Evolutionary conservation across 2,888 invertebrate species (phyloP).

Genomic region (Thereva nobilitata): DNA sequence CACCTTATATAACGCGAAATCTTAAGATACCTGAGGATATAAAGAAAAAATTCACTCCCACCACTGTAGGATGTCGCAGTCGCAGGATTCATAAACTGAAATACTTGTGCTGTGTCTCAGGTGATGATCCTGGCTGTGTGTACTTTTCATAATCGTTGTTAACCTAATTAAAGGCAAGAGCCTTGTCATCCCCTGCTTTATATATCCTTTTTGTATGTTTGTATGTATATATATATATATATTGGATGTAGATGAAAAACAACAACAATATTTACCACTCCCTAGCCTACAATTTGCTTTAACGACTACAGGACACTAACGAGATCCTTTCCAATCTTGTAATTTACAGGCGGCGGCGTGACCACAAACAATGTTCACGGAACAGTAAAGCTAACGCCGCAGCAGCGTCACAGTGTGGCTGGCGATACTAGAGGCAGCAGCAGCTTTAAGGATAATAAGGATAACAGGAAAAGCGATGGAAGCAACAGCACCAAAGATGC

Average conservation of each 20-base stretch:
- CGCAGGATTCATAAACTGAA: constrained; percentile 22
- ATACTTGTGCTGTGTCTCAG: constrained; percentile 36
- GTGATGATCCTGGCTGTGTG: constrained; percentile 13
- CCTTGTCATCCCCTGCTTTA: too few species aligned
- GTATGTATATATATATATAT: too few species aligned
- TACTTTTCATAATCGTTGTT: constrained; percentile 23
- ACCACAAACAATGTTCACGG: constrained; percentile 13
- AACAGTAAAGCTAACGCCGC: constrained; percentile 6
- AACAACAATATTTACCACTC: too few species aligned
- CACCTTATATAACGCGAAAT: too few species aligned
- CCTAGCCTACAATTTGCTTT: background rate
- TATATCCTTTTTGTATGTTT: too few species aligned
- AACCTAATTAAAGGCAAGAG: background rate
- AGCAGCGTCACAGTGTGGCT: constrained; percentile 37
- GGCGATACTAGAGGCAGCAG: constrained; percentile 27
- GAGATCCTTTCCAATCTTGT: background rate
- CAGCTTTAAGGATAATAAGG: constrained; percentile 11
- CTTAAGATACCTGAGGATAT: too few species aligned
- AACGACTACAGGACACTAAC: background rate
- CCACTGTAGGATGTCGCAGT: background rate
- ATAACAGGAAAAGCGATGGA: constrained; percentile 1
- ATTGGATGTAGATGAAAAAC: too few species aligned
- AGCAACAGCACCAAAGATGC: constrained; percentile 24
- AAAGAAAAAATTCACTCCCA: too few species aligned
- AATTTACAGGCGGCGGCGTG: constrained; percentile 12